Percentiles rank a stretch among this genome's conserved stretches.
Evolutionary conservation across 2,888 invertebrate genomes (phyloP).

Genomic region (Rotaria macrura): DNA sequence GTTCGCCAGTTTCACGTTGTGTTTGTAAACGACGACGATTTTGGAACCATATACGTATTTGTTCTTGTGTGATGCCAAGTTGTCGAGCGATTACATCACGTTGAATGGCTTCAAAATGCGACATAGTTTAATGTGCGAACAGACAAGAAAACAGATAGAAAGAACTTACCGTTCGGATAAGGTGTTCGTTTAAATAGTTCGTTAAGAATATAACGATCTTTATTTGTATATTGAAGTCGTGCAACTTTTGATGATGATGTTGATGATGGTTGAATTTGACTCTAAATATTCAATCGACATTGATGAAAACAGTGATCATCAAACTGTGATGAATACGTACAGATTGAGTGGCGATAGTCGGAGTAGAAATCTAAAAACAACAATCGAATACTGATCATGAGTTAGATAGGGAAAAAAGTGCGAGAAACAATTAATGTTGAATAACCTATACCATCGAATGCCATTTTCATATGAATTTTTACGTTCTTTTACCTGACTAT

Average conservation of each 20-base stretch:
- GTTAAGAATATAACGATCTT: neutral
- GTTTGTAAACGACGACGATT: slow-evolving; percentile 17
- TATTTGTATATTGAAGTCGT: neutral
- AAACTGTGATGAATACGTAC: neutral
- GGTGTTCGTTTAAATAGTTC: slow-evolving; percentile 20
- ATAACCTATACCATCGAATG: too few species aligned
- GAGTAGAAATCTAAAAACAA: neutral
- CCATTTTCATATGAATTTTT: too few species aligned
- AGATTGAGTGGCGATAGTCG: neutral
- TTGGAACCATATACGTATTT: slow-evolving; percentile 22
- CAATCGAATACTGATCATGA: neutral
- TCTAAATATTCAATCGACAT: too few species aligned
- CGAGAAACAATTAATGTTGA: too few species aligned
- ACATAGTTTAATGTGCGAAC: too few species aligned
- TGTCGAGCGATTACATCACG: neutral
- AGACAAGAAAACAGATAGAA: neutral
- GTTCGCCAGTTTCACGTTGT: neutral
- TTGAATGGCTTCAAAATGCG: neutral
- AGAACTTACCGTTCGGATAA: neutral
- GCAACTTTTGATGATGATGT: neutral
- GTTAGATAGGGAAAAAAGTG: too few species aligned
- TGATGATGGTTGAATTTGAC: neutral
- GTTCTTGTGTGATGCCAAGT: neutral
- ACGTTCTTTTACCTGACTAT: neutral
- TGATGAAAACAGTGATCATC: too few species aligned